Evolutionary conservation across 2,888 invertebrate species (phyloP), one percentile per base, ranked within the genome.

Genomic region (Pseudococcus longispinus): DNA sequence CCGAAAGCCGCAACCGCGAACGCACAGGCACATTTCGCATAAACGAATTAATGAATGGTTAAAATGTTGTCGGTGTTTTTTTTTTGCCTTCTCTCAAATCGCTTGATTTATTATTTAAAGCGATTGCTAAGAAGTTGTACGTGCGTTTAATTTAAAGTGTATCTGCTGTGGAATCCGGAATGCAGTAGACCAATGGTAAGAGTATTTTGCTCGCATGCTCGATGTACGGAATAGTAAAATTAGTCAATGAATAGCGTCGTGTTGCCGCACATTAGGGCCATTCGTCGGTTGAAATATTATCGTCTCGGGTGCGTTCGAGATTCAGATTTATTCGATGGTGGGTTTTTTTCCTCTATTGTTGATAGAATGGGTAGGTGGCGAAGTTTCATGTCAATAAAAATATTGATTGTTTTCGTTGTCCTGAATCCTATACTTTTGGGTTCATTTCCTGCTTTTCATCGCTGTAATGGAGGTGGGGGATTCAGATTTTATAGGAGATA

Each of bases 81-180:
- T 70, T 70, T 29, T 13, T n/a, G n/a, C 15, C 26, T 9, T 1
- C 18, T 1, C 18, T 23, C 8, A 70, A 70, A 70, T 70, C 70
- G 70, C 70, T 70, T 70, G 70, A 70, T 70, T 70, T 70, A 70
- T 70, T 70, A 70, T 70, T 70, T 70, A 70, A 70, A 70, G 20
- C 70, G 70, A 70, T 70, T 29, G 70, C 29, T 70, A 70, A 70
- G 32, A 70, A 70, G 70, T 70, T 70, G 70, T 80, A 80, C 77
- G 77, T 80, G 77, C 42, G 77, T 80, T 80, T 80, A 80, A 80
- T 80, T 42, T 80, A 80, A 80, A 80, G 77, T 80, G 42, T 80
- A 80, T 42, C 42, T 80, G 77, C 23, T 60, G 60, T 23, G 60
- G 60, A 60, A 60, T 60, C 60, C 77, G 77, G 77, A 80, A 80